Evolutionary conservation across 2,797 vertebrate genomes (phyloP).

Genomic region (Pogoniulus pusillus): DNA sequence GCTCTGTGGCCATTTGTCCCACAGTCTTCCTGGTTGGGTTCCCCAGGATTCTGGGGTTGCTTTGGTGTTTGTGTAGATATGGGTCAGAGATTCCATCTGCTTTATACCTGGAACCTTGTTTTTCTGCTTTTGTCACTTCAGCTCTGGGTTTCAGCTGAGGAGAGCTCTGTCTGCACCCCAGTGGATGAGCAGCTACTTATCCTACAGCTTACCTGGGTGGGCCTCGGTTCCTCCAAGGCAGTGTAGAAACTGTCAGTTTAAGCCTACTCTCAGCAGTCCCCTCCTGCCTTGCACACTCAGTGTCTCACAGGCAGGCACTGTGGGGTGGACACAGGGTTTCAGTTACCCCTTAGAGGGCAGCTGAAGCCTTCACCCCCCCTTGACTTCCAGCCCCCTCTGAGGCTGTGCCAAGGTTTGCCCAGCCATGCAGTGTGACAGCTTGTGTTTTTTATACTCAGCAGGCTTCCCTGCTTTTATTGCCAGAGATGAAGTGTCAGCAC

Average conservation of each 20-base stretch:
- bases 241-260: neutral
- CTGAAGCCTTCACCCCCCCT: neutral
- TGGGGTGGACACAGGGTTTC: neutral
- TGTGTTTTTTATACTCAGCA: no score
- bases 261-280: neutral
- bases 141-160: neutral
- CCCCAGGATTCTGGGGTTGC: neutral
- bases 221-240: neutral
- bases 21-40: neutral
- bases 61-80: neutral
- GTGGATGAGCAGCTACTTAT: no score
- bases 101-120: neutral
- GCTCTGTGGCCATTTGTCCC: no score
- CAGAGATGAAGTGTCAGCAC: neutral
- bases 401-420: fast-evolving
- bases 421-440: no score
- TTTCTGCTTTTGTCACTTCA: neutral
- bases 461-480: neutral
- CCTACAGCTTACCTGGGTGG: neutral
- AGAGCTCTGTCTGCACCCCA: no score
- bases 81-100: neutral
- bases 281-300: neutral
- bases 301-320: fast-evolving
- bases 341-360: neutral
- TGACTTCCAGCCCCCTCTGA: neutral